phyloP scores from a whole-genome alignment of 2,797 vertebrate species.

The Gobionotothen gibberifrons region DNA sequence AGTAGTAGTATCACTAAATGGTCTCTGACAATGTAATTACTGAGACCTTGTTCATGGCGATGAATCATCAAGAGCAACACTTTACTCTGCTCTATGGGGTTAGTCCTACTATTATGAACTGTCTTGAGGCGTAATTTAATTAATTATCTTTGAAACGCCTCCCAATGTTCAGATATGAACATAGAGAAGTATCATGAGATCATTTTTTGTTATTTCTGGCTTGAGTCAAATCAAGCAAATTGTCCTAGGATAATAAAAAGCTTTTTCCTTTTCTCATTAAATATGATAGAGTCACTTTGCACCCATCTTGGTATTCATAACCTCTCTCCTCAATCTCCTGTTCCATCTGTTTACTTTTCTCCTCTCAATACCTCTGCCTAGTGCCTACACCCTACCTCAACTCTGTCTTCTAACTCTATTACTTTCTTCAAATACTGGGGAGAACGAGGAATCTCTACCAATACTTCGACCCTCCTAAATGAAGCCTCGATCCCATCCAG shows the following conservation, averaged over 20 bases:
- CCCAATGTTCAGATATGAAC: not conserved
- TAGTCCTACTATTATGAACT: not conserved
- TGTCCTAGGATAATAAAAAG: not conserved
- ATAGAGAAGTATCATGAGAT: not conserved
- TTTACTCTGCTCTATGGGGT: not conserved
- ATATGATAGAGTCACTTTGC: not conserved
- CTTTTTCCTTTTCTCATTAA: not conserved
- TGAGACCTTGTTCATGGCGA: slow-evolving; percentile 4
- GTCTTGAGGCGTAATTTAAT: not conserved
- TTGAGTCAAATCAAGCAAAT: not conserved
- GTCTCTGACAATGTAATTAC: not conserved
- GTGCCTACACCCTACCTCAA: not conserved
- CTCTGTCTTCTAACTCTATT: not conserved
- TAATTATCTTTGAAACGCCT: not conserved
- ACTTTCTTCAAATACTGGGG: not conserved
- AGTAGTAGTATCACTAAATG: not conserved
- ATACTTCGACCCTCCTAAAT: not conserved
- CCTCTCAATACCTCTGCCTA: not conserved
- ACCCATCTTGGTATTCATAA: not conserved
- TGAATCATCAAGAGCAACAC: not conserved
- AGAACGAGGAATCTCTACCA: not conserved
- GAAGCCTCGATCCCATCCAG: not conserved
- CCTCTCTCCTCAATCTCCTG: not conserved
- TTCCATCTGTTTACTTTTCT: not conserved
- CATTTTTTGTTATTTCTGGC: not conserved